These are phyloP conservation scores for Thaumetopoea pityocampa DNA, from an alignment of 1,140 invertebrate species.

Conservation along the genomic window DNA sequence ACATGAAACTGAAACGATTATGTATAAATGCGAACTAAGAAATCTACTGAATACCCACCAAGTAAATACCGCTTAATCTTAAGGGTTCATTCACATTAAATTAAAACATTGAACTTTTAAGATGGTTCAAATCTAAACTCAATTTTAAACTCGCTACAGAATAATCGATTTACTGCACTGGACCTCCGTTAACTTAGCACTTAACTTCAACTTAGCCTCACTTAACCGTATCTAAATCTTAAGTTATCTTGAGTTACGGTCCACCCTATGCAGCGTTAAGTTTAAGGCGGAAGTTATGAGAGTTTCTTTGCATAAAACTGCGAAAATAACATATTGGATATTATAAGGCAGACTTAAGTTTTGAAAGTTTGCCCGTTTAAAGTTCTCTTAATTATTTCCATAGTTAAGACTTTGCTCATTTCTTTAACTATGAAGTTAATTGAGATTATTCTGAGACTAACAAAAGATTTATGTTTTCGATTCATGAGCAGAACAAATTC, in stretches of 20 bases:
- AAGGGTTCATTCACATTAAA: conserved; percentile 5
- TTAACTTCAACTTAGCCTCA: conserved; percentile 31
- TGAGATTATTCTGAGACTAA: neutral
- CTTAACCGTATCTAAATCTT: conserved; percentile 31
- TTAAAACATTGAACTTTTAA: conserved; percentile 10
- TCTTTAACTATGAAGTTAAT: too few relatives aligned
- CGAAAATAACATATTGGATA: conserved; percentile 26
- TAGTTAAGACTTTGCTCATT: too few relatives aligned
- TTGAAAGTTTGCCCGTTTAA: too few relatives aligned
- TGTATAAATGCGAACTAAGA: too few relatives aligned
- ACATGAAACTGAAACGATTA: too few relatives aligned
- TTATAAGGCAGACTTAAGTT: conserved; percentile 6
- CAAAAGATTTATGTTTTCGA: neutral
- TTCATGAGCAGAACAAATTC: too few relatives aligned
- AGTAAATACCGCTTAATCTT: neutral
- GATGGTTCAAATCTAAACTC: conserved; percentile 15
- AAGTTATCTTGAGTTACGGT: conserved; percentile 31
- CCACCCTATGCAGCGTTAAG: conserved; percentile 27
- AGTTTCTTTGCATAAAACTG: conserved; percentile 23
- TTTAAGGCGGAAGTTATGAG: conserved; percentile 21
- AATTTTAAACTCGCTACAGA: conserved; percentile 20
- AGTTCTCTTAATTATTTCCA: too few relatives aligned
- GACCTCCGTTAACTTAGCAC: conserved; percentile 25
- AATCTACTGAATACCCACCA: conserved; percentile 1
- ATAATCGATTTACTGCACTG: conserved; percentile 24